A percentile compares a stretch with the other conserved stretches of the same genome.
phyloP scores from a whole-genome alignment of 2,888 invertebrate genomes.

The Branchellion lobata region DNA sequence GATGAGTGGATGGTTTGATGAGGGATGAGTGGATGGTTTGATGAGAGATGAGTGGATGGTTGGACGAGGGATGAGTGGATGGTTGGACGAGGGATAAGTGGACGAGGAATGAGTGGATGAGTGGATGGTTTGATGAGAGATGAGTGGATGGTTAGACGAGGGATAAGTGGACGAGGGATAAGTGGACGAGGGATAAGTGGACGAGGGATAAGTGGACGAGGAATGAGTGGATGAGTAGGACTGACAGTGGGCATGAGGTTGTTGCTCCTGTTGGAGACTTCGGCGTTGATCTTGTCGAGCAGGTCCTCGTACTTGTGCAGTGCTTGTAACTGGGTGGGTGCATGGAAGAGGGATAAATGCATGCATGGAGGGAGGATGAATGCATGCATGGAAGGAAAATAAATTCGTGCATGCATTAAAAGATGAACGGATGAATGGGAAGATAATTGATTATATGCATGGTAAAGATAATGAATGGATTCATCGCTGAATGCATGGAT shows the following conservation, averaged over 20 bases:
- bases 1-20: too few relatives aligned
- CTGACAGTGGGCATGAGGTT: constrained; percentile 34
- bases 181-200: neutral
- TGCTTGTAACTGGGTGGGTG: constrained; percentile 35
- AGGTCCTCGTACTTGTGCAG: constrained; percentile 40
- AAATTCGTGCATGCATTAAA: neutral
- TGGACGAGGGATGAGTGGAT: too few relatives aligned
- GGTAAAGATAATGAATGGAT: neutral
- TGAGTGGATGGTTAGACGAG: neutral
- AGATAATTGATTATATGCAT: neutral
- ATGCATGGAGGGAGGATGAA: neutral
- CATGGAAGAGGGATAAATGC: neutral
- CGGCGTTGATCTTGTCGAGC: constrained; percentile 37
- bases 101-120: neutral
- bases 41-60: too few relatives aligned
- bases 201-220: neutral
- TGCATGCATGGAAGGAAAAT: neutral
- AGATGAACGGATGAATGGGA: neutral
- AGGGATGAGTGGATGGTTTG: too few relatives aligned
- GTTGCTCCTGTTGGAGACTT: constrained; percentile 34
- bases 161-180: neutral
- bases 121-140: neutral
- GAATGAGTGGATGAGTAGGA: neutral
- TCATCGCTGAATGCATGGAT: too few relatives aligned
- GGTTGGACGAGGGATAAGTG: neutral